These are phyloP conservation scores for Orbicella faveolata DNA, from an alignment of 64 coral and sea anemone species.

Conservation along the genomic window DNA sequence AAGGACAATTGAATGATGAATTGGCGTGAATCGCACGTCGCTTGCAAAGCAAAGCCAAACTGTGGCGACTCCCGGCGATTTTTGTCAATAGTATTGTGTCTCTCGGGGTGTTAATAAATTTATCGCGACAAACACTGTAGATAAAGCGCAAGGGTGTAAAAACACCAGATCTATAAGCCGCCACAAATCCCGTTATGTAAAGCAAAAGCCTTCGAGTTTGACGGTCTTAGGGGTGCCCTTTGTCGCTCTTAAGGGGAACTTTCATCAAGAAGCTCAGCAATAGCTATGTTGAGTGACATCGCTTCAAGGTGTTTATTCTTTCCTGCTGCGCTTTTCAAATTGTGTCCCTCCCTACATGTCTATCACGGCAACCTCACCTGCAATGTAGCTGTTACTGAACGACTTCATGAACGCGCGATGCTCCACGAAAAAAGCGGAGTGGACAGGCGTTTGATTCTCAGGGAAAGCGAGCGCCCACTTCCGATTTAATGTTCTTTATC, in stretches of 20 bases:
- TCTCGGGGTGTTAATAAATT: constrained; percentile 92
- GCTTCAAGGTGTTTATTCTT: constrained; percentile 93
- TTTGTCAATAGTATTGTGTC: constrained; percentile 73
- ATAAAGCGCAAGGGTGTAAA: constrained; percentile 4
- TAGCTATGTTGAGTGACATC: constrained; percentile 71
- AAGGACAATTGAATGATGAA: constrained; percentile 63
- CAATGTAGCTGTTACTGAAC: constrained; percentile 71
- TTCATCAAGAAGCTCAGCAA: constrained; percentile 21
- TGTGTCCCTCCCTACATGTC: constrained; percentile 88
- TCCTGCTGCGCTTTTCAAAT: constrained; percentile 96
- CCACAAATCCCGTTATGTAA: constrained; percentile 3
- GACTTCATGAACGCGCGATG: constrained; percentile 45
- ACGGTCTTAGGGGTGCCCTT: background rate
- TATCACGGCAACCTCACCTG: constrained; percentile 95
- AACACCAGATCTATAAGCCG: background rate
- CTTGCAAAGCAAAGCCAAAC: constrained; percentile 71
- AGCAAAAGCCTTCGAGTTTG: background rate
- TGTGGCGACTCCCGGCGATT: constrained; percentile 69
- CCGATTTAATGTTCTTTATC: background rate
- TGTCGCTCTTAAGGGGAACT: constrained; percentile 26
- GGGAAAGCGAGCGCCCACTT: constrained; percentile 14
- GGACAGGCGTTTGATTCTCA: constrained; percentile 8
- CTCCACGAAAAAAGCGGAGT: background rate
- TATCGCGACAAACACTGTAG: constrained; percentile 39
- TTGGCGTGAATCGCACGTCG: constrained; percentile 55